Evolutionary conservation across 2,113 vertebrate genomes (phyloP).

Genomic region (Tachysurus fulvidraco): DNA sequence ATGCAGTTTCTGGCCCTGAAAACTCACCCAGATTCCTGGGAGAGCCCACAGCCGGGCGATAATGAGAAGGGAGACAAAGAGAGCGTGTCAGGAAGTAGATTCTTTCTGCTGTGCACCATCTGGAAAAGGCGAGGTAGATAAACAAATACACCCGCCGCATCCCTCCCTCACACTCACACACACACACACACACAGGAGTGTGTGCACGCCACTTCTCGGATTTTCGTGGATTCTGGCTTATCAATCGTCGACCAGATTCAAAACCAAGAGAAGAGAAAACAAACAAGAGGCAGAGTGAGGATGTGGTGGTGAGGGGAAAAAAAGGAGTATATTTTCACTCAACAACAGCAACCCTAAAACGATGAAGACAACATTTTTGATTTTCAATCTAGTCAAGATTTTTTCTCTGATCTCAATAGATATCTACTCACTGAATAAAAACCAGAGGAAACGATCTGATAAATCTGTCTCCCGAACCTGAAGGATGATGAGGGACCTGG

Average conservation of each 20-base stretch:
- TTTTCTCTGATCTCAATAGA: slow-evolving; percentile 57
- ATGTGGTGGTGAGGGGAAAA: slow-evolving; percentile 52
- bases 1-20: slow-evolving; percentile 64
- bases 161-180: slow-evolving; percentile 54
- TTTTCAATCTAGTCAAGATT: slow-evolving; percentile 69
- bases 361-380: slow-evolving; percentile 60
- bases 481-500: background rate
- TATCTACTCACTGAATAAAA: slow-evolving; percentile 45
- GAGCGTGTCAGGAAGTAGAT: slow-evolving; percentile 70
- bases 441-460: slow-evolving; percentile 9
- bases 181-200: slow-evolving; percentile 41
- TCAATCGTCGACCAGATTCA: slow-evolving; percentile 76
- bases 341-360: slow-evolving; percentile 70
- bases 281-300: slow-evolving; percentile 59
- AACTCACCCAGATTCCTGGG: slow-evolving; percentile 57
- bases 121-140: slow-evolving; percentile 76
- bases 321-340: slow-evolving; percentile 45
- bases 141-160: slow-evolving; percentile 68
- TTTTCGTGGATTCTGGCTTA: slow-evolving; percentile 76
- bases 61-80: slow-evolving; percentile 52
- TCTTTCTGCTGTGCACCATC: slow-evolving; percentile 74
- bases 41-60: slow-evolving; percentile 59
- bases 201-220: slow-evolving; percentile 62
- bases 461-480: background rate
- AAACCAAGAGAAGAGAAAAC: slow-evolving; percentile 61